Evolutionary conservation across 35 echinoderm and acorn worm species (phyloP), one percentile per base, ranked within the genome.

Genomic region (Eucidaris tribuloides): DNA sequence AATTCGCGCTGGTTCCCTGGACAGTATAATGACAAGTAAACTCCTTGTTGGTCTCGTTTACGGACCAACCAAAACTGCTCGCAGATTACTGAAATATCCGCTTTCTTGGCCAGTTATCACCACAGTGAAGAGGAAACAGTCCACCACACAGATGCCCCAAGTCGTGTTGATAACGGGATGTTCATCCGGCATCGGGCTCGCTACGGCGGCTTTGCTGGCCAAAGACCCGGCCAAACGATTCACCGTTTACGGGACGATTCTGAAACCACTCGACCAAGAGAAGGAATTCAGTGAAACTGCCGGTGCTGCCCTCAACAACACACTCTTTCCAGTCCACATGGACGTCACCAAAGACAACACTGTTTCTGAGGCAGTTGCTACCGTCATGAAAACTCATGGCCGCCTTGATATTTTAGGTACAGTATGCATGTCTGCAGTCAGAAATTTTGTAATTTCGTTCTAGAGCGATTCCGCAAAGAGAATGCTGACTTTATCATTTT

Each of bases 81-180:
- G n/a, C n/a, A n/a, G n/a, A n/a, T n/a, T n/a, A n/a, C n/a, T n/a
- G n/a, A n/a, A n/a, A n/a, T n/a, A n/a, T n/a, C n/a, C n/a, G n/a
- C n/a, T n/a, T n/a, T n/a, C n/a, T n/a, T n/a, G n/a, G n/a, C n/a
- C n/a, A n/a, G n/a, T n/a, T n/a, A n/a, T n/a, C n/a, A n/a, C n/a
- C n/a, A n/a, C n/a, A n/a, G n/a, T n/a, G n/a, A n/a, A n/a, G n/a
- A n/a, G n/a, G n/a, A n/a, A n/a, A n/a, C n/a, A n/a, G n/a, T n/a
- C n/a, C n/a, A n/a, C n/a, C n/a, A n/a, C n/a, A n/a, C n/a, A n/a
- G 65, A 40, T 40, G 65, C 65, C 65, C 18, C 65, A 29, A 18
- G 22, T 71, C 9, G 65, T 71, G 23, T 40, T 71, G 28, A 71
- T 71, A 35, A 71, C 65, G 65, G 65, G 65, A 3, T 71, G 65